Evolutionary conservation across 2,797 vertebrate genomes (phyloP).

Genomic region (Natrix natrix): DNA sequence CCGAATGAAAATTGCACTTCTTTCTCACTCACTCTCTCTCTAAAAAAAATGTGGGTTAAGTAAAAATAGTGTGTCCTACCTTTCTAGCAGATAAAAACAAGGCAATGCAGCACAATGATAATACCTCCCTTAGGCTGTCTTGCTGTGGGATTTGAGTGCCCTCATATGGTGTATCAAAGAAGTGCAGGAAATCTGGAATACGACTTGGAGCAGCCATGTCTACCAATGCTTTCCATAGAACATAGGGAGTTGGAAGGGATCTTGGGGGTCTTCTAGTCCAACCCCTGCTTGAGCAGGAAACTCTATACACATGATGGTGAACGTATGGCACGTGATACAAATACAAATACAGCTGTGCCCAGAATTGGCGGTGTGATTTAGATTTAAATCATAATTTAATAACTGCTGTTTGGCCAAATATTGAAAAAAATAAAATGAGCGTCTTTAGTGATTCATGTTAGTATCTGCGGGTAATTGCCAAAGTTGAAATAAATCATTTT

Average conservation of each 20-base stretch:
- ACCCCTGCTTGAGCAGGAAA: fast-evolving
- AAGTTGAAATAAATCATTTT: background rate
- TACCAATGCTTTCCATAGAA: background rate
- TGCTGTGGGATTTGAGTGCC: background rate
- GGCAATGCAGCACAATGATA: background rate
- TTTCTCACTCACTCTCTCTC: background rate
- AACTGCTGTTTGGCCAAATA: background rate
- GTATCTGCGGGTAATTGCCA: background rate
- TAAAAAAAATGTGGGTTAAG: background rate
- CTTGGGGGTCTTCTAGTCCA: background rate
- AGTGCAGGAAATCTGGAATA: background rate
- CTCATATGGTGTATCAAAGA: background rate
- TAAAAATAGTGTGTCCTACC: background rate
- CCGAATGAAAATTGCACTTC: background rate
- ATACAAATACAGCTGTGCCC: background rate
- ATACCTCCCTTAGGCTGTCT: too few relatives aligned
- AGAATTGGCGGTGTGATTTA: background rate
- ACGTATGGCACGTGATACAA: background rate
- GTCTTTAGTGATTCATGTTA: background rate
- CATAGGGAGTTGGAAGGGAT: background rate
- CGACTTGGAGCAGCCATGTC: background rate
- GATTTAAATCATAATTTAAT: background rate
- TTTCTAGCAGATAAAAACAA: background rate
- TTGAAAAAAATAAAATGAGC: background rate
- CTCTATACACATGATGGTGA: background rate